Evolutionary conservation across 1,140 invertebrate species (phyloP).

Genomic region (Drosophila malerkotliana): DNA sequence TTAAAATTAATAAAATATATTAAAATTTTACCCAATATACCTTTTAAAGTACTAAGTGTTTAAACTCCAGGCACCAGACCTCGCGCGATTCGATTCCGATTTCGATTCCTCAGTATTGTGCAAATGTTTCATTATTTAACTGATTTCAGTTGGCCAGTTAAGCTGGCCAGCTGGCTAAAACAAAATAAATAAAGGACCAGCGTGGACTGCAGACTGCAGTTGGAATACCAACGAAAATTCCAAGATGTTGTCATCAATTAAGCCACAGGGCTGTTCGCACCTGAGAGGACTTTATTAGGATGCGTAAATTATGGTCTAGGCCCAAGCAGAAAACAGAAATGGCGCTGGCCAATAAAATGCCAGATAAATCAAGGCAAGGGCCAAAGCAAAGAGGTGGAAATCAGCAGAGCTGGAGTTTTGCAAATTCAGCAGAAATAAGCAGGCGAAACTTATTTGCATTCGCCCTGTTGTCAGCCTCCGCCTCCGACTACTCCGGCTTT

Average conservation of each 20-base stretch:
- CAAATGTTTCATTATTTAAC: conserved; percentile 82
- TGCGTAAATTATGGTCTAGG: conserved; percentile 73
- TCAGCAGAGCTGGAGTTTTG: conserved; percentile 39
- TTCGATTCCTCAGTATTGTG: conserved; percentile 75
- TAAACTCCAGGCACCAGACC: conserved; percentile 9
- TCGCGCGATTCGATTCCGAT: conserved; percentile 54
- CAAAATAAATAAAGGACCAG: conserved; percentile 7
- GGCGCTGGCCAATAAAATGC: conserved; percentile 60
- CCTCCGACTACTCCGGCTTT: conserved; percentile 17
- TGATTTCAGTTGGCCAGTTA: conserved; percentile 65
- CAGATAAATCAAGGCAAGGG: conserved; percentile 46
- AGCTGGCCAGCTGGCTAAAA: conserved; percentile 25
- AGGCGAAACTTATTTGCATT: conserved; percentile 75
- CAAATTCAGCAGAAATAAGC: conserved; percentile 53
- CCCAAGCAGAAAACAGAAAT: conserved; percentile 53
- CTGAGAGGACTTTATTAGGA: conserved; percentile 83
- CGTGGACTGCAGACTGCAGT: conserved; percentile 45
- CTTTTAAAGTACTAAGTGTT: background rate
- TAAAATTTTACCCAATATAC: background rate
- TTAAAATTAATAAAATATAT: too few species aligned
- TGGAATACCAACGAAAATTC: conserved; percentile 80
- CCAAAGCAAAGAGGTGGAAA: conserved; percentile 52
- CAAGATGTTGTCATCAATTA: conserved; percentile 83
- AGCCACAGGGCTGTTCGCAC: conserved; percentile 65
- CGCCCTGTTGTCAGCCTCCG: conserved; percentile 46